These are phyloP conservation scores for Steromphala cineraria DNA, from an alignment of 2,888 invertebrate genomes.

Conservation along the genomic window DNA sequence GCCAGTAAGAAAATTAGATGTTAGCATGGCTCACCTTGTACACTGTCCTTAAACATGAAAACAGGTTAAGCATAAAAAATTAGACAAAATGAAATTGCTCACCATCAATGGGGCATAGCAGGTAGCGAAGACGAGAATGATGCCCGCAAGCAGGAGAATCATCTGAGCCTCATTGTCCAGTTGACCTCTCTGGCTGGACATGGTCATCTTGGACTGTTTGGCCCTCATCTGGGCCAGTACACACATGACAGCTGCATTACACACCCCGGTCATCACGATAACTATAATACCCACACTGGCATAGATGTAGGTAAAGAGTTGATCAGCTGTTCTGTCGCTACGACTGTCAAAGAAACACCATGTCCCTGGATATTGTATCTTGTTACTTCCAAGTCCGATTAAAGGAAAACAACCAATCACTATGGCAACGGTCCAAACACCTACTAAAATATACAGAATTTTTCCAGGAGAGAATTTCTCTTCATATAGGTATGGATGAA, in stretches of 20 bases:
- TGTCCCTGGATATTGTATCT: conserved; percentile 71
- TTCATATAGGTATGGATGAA: conserved; percentile 67
- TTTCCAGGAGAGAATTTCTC: conserved; percentile 51
- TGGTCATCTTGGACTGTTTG: background rate
- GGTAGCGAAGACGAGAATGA: conserved; percentile 71
- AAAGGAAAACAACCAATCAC: conserved; percentile 67
- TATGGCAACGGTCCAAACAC: conserved; percentile 57
- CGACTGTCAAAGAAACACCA: conserved; percentile 75
- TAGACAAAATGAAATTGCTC: conserved; percentile 29
- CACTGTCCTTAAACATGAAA: too few species aligned
- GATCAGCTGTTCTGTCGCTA: conserved; percentile 50
- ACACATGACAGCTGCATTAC: conserved; percentile 61
- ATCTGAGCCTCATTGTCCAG: conserved; percentile 72
- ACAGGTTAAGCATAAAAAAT: too few species aligned
- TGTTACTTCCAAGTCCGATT: conserved; percentile 71
- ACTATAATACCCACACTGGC: conserved; percentile 64
- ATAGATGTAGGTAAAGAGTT: conserved; percentile 66
- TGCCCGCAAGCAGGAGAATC: conserved; percentile 72
- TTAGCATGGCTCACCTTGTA: too few species aligned
- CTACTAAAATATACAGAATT: conserved; percentile 52
- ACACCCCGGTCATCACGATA: conserved; percentile 56
- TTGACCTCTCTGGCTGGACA: background rate
- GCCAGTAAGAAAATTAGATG: too few species aligned
- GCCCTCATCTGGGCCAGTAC: conserved; percentile 62
- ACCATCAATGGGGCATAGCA: conserved; percentile 75